Conservation (phyloP, 2,888 invertebrate genomes). For the Pandemis corylana region DNA sequence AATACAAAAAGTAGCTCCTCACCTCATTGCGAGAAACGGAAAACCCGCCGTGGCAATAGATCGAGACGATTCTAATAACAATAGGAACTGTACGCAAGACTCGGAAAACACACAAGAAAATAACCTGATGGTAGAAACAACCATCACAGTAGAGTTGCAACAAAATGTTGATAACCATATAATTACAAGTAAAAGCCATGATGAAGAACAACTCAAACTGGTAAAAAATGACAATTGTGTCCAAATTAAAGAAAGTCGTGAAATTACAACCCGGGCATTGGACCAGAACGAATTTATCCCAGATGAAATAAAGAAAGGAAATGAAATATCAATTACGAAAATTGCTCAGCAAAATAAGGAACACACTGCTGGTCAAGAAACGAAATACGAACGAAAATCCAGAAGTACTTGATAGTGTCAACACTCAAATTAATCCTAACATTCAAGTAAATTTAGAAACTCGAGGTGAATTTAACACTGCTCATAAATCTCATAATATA, state of each 20-base stretch:
- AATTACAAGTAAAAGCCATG: neutral
- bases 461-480: no score
- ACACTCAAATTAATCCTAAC: no score
- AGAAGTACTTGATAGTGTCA: no score
- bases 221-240: neutral
- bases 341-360: no score
- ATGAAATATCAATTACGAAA: neutral
- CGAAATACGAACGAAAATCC: no score
- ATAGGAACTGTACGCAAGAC: neutral
- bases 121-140: neutral
- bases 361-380: no score
- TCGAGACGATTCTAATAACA: neutral
- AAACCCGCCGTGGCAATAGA: neutral
- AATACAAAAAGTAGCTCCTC: neutral
- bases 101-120: slow-evolving; percentile 1
- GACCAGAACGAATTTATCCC: neutral
- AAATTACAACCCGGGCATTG: neutral
- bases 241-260: neutral
- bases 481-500: no score
- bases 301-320: neutral
- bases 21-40: neutral
- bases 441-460: no score
- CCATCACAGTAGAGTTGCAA: neutral
- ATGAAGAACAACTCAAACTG: neutral
- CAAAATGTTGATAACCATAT: neutral